Conservation (phyloP, 2,797 vertebrate species). For the Coregonus ussuriensis region DNA sequence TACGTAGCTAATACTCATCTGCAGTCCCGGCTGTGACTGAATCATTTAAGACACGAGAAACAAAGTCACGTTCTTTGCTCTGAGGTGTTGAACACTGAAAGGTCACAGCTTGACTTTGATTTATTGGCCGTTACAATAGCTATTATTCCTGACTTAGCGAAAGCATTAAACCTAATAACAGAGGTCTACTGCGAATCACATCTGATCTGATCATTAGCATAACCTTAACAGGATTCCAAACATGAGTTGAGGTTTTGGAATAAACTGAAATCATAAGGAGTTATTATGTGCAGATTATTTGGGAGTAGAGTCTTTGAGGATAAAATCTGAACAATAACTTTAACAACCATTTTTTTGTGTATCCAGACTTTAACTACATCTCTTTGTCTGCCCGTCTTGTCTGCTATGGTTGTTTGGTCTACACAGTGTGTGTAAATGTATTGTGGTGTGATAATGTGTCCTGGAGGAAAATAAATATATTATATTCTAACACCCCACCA, state of each 20-base stretch:
- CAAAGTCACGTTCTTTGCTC: too few species aligned
- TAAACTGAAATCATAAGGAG: not conserved
- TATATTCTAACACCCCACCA: not conserved
- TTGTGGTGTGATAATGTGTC: not conserved
- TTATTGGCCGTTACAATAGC: not conserved
- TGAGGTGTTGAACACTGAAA: not conserved
- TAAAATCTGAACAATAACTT: not conserved
- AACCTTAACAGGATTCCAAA: not conserved
- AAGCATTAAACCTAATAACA: slow-evolving; percentile 1
- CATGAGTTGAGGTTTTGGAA: not conserved
- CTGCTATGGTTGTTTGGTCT: not conserved
- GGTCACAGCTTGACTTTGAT: not conserved
- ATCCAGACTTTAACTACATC: not conserved
- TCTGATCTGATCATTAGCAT: not conserved
- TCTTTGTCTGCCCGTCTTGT: not conserved
- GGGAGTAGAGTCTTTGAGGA: not conserved
- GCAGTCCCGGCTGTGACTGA: not conserved
- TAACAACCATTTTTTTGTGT: not conserved
- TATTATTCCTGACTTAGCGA: not conserved
- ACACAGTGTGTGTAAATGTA: not conserved
- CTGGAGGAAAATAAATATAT: not conserved
- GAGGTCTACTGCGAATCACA: not conserved
- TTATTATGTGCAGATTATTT: not conserved
- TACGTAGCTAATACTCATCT: not conserved
- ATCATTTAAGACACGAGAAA: not conserved